A percentile compares a stretch with the other conserved stretches of the same genome.
These are phyloP conservation scores for Lepilemur septentrionalis DNA, from an alignment of 2,797 vertebrate genomes.

Conservation along the genomic window DNA sequence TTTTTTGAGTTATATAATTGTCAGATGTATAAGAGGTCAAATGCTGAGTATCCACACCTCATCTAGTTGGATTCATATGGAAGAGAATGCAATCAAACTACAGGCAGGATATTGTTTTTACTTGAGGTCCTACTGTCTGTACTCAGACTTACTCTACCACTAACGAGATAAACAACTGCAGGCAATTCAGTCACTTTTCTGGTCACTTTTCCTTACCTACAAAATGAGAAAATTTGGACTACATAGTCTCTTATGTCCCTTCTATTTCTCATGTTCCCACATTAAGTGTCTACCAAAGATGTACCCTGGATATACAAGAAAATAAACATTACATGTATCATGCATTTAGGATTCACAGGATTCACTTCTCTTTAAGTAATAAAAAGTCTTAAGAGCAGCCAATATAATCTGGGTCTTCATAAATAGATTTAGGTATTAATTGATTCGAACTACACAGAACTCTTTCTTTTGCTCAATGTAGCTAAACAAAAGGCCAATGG, in stretches of 20 bases:
- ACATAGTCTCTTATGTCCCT: background rate
- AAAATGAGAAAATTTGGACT: background rate
- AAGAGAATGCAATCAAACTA: background rate
- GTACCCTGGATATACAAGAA: background rate
- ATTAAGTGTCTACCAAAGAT: background rate
- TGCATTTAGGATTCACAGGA: background rate
- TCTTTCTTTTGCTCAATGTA: background rate
- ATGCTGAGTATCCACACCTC: background rate
- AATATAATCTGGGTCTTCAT: background rate
- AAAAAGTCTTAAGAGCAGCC: background rate
- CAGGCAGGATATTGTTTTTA: background rate
- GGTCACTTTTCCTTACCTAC: background rate
- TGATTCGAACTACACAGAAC: background rate
- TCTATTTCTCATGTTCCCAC: background rate
- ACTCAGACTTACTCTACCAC: background rate
- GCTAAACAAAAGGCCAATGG: background rate
- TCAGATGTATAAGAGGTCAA: background rate
- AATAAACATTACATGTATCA: background rate
- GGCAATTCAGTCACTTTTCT: background rate
- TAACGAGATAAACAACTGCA: background rate
- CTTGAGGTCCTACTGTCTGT: background rate
- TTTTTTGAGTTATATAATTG: background rate
- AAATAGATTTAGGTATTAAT: background rate
- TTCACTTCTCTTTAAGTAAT: background rate
- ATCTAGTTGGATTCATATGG: background rate